A percentile compares a stretch with the other conserved stretches of the same genome.
These are phyloP conservation scores for Gymnogyps californianus DNA, from an alignment of 2,113 vertebrate genomes.

Conservation along the genomic window DNA sequence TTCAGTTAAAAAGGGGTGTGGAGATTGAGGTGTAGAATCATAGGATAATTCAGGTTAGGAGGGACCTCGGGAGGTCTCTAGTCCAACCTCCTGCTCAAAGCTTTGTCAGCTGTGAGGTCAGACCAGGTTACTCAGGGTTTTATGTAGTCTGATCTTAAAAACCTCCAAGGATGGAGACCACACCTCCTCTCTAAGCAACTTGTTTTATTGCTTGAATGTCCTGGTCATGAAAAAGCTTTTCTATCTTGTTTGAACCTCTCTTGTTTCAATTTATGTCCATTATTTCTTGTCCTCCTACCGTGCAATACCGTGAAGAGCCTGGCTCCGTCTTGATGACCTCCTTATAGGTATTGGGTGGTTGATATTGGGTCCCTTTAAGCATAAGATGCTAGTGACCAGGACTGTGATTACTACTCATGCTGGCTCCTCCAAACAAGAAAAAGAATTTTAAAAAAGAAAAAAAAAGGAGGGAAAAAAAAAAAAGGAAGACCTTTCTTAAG, in stretches of 20 bases:
- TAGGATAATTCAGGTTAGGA: background rate
- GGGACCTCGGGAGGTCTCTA: background rate
- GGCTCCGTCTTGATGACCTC: background rate
- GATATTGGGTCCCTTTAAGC: background rate
- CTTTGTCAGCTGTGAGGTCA: background rate
- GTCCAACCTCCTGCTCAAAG: background rate
- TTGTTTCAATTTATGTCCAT: background rate
- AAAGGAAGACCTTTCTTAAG: background rate
- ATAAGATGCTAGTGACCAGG: background rate
- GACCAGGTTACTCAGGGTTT: background rate
- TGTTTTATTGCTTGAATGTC: background rate
- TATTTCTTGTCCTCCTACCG: background rate
- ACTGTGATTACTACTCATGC: background rate
- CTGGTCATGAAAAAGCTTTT: background rate
- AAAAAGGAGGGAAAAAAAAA: no score
- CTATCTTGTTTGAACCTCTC: background rate
- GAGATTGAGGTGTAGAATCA: background rate
- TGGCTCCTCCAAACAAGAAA: background rate
- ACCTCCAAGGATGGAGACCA: background rate
- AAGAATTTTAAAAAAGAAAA: background rate
- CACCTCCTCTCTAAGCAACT: background rate
- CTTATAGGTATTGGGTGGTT: background rate
- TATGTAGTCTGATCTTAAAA: background rate
- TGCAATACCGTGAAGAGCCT: background rate
- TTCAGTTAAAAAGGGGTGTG: background rate